Evolutionary conservation across 2,113 vertebrate genomes (phyloP).

Genomic region (Mesembrinibis cayennensis): DNA sequence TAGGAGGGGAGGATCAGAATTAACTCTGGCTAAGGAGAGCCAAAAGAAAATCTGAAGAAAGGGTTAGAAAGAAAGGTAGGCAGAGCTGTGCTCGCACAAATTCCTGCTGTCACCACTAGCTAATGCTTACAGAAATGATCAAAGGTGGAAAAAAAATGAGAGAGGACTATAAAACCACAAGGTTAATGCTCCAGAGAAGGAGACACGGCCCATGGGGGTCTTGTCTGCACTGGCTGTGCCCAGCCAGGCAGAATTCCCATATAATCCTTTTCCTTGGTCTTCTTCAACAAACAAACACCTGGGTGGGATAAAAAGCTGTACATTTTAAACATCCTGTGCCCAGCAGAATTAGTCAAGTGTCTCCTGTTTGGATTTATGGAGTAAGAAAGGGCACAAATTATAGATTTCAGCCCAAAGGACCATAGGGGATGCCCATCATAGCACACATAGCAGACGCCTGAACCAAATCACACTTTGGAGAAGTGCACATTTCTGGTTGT

Average conservation of each 20-base stretch:
- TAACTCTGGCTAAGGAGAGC: background rate
- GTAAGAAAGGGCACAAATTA: background rate
- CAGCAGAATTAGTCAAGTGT: background rate
- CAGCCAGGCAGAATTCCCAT: background rate
- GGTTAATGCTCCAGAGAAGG: background rate
- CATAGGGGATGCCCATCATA: background rate
- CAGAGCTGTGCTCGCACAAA: background rate
- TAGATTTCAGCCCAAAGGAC: background rate
- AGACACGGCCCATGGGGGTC: background rate
- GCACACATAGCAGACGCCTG: background rate
- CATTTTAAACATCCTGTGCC: background rate
- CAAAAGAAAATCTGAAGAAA: background rate
- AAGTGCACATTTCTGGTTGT: background rate
- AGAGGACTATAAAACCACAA: background rate
- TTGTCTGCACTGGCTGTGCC: background rate
- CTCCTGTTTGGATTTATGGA: background rate
- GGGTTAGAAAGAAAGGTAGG: background rate
- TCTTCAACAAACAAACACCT: background rate
- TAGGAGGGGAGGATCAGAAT: slow-evolving; percentile 1
- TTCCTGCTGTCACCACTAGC: background rate
- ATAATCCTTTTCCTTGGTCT: background rate
- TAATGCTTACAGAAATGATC: background rate
- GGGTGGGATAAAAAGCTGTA: background rate
- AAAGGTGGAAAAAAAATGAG: background rate
- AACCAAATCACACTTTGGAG: background rate